Conservation (phyloP, 2,888 invertebrate species). For the Stenodera caucasica region DNA sequence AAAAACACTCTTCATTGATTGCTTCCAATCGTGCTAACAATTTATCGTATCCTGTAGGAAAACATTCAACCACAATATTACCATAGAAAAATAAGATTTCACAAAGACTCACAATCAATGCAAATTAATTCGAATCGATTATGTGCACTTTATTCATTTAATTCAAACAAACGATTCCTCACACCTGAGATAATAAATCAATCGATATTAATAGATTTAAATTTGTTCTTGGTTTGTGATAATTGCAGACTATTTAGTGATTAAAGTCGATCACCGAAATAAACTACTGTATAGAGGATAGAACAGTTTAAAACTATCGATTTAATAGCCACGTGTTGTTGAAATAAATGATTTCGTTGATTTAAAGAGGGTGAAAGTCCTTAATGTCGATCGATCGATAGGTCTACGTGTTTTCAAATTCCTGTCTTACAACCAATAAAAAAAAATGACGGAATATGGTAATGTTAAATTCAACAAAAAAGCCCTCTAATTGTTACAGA, state of each 20-base stretch:
- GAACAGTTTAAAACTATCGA: conserved; percentile 29
- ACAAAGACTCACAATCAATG: conserved; percentile 38
- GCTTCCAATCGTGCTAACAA: conserved; percentile 38
- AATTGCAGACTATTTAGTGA: conserved; percentile 29
- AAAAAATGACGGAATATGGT: no score
- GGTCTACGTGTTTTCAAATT: not conserved
- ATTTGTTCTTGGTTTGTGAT: conserved; percentile 40
- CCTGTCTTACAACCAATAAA: no score
- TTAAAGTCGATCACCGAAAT: conserved; percentile 23
- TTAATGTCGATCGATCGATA: not conserved
- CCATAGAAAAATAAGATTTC: conserved; percentile 32
- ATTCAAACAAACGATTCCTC: no score
- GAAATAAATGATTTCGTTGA: conserved; percentile 22
- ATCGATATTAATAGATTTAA: not conserved
- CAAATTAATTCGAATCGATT: no score
- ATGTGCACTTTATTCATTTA: no score
- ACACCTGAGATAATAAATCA: no score
- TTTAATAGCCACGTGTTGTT: conserved; percentile 21
- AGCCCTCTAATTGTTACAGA: no score
- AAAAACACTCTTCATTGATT: conserved; percentile 42
- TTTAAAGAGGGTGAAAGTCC: not conserved
- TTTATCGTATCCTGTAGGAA: conserved; percentile 36
- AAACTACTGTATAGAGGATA: conserved; percentile 13
- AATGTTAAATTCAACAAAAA: no score
- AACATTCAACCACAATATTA: not conserved